Evolutionary conservation across 2,888 invertebrate species (phyloP), one percentile per base, ranked within the genome.

Genomic region (Empis stercorea): DNA sequence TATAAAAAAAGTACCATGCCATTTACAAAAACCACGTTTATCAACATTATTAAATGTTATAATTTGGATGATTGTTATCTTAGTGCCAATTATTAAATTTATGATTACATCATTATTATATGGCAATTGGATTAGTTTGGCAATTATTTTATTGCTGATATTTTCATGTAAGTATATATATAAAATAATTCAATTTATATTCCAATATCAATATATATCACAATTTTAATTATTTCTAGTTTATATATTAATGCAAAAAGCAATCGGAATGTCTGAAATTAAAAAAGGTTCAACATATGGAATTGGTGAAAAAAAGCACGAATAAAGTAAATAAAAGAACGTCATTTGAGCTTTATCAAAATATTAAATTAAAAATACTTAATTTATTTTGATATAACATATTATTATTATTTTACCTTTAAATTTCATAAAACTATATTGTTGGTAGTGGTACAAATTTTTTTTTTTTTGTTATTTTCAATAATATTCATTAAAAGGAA

Each of bases 261-360:
- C 84, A 41, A 84, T 91, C 58, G 83, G 84, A 45, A 81, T 86
- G 79, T 85, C 88, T 2, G 80, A 87, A 69, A 87, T 88, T 57
- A 85, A 84, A 62, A 83, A 85, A 68, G 84, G 80, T 36, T 89
- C 89, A 27, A 82, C 81, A 7, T 91, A 89, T 63, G 89, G 89
- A 52, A 72, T 64, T 4, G 58, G 57, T 16, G 27, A 41, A n/a
- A 4, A 15, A 15, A 37, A 37, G 37, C 16, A 37, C 16, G 7
- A 37, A n/a, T n/a, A n/a, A n/a, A n/a, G n/a, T 16, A 10, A 37
- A 40, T 34, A 34, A 34, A 13, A 5, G n/a, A n/a, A n/a, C n/a
- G n/a, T n/a, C n/a, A n/a, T n/a, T n/a, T n/a, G 13, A 34, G 4
- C 5, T 34, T n/a, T n/a, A 34, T n/a, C n/a, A n/a, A 34, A 34